Evolutionary conservation across 1,140 invertebrate genomes (phyloP).

Genomic region (Drosophila albomicans): DNA sequence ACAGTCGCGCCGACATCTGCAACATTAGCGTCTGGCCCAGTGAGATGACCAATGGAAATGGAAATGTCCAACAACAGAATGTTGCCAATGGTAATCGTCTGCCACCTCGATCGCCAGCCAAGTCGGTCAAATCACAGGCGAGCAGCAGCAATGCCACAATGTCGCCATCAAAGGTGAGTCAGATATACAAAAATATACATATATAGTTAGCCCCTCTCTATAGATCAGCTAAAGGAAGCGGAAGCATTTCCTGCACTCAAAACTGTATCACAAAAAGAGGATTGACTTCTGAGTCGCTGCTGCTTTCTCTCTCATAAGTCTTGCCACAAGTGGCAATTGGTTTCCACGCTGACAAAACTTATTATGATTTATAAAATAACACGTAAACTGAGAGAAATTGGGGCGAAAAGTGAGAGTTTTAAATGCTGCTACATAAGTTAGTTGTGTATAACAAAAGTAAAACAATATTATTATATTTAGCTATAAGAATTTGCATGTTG

Average conservation of each 20-base stretch:
- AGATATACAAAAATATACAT: neutral
- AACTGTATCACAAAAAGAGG: neutral
- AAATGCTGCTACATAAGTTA: neutral
- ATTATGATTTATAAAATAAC: slow-evolving; percentile 31
- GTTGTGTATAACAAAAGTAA: neutral
- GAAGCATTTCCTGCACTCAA: slow-evolving; percentile 36
- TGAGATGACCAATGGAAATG: slow-evolving; percentile 18
- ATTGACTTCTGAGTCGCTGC: slow-evolving; percentile 23
- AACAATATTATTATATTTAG: too few relatives aligned
- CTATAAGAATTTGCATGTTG: too few relatives aligned
- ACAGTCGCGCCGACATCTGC: slow-evolving; percentile 74
- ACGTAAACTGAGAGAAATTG: slow-evolving; percentile 11
- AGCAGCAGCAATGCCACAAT: slow-evolving; percentile 78
- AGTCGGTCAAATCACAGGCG: slow-evolving; percentile 65
- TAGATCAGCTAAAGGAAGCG: slow-evolving; percentile 33
- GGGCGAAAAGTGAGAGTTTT: neutral
- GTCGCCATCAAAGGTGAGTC: slow-evolving; percentile 76
- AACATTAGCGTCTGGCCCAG: slow-evolving; percentile 42
- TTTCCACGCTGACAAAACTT: slow-evolving; percentile 34
- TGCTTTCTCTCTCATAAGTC: slow-evolving; percentile 29
- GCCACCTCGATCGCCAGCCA: slow-evolving; percentile 74
- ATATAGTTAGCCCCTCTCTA: neutral
- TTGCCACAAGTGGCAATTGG: neutral
- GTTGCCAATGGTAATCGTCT: slow-evolving; percentile 51
- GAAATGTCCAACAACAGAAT: slow-evolving; percentile 38